Evolutionary conservation across 2,888 invertebrate species (phyloP).

Genomic region (Rugalucina vietnamica): DNA sequence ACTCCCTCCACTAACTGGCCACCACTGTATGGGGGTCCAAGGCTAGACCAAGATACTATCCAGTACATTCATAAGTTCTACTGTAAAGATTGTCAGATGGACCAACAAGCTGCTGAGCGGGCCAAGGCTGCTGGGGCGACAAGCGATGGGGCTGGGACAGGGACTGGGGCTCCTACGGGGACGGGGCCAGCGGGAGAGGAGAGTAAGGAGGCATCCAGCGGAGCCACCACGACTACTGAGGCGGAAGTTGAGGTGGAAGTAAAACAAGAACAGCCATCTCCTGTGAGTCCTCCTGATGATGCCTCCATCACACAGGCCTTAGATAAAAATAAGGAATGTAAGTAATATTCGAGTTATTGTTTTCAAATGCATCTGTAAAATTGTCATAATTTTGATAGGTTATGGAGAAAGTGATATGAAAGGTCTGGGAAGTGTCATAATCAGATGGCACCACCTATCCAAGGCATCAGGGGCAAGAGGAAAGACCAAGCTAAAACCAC

Average conservation of each 20-base stretch:
- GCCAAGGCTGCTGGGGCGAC: constrained; percentile 64
- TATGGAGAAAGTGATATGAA: too few species aligned
- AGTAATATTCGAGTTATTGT: too few species aligned
- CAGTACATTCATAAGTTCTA: constrained; percentile 81
- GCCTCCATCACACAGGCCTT: constrained; percentile 96
- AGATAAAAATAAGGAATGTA: constrained; percentile 99
- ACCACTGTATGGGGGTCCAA: constrained; percentile 76
- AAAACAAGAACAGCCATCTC: constrained; percentile 58
- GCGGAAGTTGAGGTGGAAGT: constrained; percentile 29
- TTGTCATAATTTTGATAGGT: too few species aligned
- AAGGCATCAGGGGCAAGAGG: too few species aligned
- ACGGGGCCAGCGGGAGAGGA: constrained; percentile 7
- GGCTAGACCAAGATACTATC: constrained; percentile 78
- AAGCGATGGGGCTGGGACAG: constrained; percentile 36
- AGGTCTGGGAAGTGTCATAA: too few species aligned
- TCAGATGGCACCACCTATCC: too few species aligned
- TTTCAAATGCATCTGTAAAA: too few species aligned
- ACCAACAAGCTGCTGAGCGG: constrained; percentile 72
- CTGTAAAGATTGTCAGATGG: constrained; percentile 81
- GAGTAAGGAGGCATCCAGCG: neutral
- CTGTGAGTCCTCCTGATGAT: constrained; percentile 90
- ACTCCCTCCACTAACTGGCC: constrained; percentile 76
- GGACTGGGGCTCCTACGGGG: neutral
- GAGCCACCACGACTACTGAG: neutral
- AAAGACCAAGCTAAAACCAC: too few species aligned